These are phyloP conservation scores for Geococcyx californianus DNA, from an alignment of 2,113 vertebrate species.

Conservation along the genomic window DNA sequence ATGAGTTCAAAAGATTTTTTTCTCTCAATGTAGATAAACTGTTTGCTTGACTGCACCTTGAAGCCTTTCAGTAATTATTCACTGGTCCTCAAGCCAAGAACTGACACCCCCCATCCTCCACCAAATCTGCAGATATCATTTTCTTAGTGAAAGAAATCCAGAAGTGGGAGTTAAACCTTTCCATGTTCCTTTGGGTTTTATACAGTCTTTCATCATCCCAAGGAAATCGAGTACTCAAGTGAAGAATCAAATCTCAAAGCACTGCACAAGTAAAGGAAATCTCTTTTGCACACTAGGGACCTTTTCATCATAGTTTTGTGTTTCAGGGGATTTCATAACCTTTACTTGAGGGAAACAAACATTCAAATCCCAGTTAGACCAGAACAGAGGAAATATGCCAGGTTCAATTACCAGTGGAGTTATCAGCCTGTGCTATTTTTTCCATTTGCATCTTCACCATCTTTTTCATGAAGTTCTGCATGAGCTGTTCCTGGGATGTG, in stretches of 20 bases:
- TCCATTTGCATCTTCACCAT: not conserved
- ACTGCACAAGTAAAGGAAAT: conserved; percentile 40
- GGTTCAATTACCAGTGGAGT: conserved; percentile 36
- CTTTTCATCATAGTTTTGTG: conserved; percentile 38
- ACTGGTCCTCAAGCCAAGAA: not conserved
- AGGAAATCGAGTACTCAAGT: conserved; percentile 21
- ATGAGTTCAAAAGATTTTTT: not conserved
- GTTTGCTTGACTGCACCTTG: not conserved
- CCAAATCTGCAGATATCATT: not conserved
- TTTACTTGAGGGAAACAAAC: conserved; percentile 66
- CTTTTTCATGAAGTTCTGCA: not conserved
- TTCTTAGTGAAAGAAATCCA: not conserved
- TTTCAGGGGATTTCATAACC: conserved; percentile 61
- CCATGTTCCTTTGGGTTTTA: conserved; percentile 46
- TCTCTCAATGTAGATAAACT: not conserved
- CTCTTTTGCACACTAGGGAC: conserved; percentile 35
- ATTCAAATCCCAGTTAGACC: conserved; percentile 60
- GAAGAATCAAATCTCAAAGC: conserved; percentile 63
- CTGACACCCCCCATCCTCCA: not conserved
- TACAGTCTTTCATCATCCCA: conserved; percentile 31
- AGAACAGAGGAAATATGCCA: conserved; percentile 37
- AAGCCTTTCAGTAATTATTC: not conserved
- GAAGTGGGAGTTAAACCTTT: conserved; percentile 26
- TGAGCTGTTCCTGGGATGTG: not conserved
- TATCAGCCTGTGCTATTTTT: not conserved